Conservation (phyloP, 2,888 invertebrate species). For the Hemistola chrysoprasaria region DNA sequence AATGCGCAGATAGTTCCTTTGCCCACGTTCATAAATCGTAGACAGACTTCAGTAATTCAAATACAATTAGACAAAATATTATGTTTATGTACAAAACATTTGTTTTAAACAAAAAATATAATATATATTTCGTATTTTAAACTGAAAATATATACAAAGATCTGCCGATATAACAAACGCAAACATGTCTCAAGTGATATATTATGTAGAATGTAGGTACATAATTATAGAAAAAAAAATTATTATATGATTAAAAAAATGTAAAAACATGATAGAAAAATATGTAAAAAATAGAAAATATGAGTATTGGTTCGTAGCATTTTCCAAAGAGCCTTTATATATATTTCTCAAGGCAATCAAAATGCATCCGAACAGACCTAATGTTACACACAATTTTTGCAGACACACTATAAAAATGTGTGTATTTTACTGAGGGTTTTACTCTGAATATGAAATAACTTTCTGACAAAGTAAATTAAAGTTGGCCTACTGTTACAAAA, state of each 20-base stretch:
- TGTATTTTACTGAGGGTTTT: too few species aligned
- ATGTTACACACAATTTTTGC: constrained; percentile 75
- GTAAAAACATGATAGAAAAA: not conserved
- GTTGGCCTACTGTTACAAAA: too few species aligned
- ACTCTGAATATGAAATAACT: too few species aligned
- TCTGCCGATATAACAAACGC: constrained; percentile 71
- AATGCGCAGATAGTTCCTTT: too few species aligned
- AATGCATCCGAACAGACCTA: constrained; percentile 51
- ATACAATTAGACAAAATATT: constrained; percentile 31
- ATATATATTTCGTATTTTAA: constrained; percentile 48
- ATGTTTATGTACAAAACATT: constrained; percentile 31
- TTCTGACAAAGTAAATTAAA: too few species aligned
- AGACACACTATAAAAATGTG: constrained; percentile 76
- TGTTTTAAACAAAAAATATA: constrained; percentile 28
- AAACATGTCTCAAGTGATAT: constrained; percentile 61
- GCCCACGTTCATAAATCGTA: too few species aligned
- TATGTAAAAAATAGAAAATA: not conserved
- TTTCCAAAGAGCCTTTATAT: constrained; percentile 69
- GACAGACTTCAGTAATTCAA: constrained; percentile 42
- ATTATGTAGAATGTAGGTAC: too few species aligned
- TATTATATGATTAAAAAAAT: not conserved
- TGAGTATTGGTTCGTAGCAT: constrained; percentile 48
- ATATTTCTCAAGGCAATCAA: constrained; percentile 65
- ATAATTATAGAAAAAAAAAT: too few species aligned
- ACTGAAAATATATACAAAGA: constrained; percentile 75